Percentiles rank a stretch among this genome's conserved stretches.
phyloP scores from a whole-genome alignment of 1,140 invertebrate species.

The Megalopta genalis region DNA sequence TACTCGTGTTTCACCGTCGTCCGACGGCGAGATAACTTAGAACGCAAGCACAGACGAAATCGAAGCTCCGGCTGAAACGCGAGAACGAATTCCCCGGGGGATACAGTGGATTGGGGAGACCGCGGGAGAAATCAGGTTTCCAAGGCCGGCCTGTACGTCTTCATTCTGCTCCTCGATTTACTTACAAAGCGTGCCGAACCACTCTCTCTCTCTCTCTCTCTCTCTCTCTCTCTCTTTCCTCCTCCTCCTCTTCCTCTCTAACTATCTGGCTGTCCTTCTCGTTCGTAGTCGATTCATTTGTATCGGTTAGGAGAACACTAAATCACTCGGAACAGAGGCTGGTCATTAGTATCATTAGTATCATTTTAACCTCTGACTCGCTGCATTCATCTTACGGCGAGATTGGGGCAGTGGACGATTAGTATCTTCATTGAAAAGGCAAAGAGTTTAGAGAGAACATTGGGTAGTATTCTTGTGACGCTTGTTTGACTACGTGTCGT shows the following conservation, averaged over 20 bases:
- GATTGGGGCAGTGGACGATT: not conserved
- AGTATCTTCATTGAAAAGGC: too few species aligned
- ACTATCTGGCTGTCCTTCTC: not conserved
- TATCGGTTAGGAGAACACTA: slow-evolving; percentile 9
- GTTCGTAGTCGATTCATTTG: slow-evolving; percentile 13
- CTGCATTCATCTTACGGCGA: not conserved
- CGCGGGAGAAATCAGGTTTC: not conserved
- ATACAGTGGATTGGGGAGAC: not conserved
- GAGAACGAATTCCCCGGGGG: too few species aligned
- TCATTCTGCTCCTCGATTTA: slow-evolving; percentile 12
- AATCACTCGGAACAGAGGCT: not conserved
- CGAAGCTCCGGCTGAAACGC: too few species aligned
- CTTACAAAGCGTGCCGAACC: not conserved
- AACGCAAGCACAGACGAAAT: too few species aligned
- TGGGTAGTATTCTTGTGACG: too few species aligned
- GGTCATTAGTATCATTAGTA: not conserved
- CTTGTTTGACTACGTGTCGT: too few species aligned
- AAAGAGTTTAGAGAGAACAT: too few species aligned
- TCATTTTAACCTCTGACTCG: not conserved
- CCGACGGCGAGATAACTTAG: too few species aligned
- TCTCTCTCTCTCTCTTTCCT: not conserved
- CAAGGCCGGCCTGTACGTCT: not conserved
- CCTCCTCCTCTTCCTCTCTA: too few species aligned
- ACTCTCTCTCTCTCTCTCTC: too few species aligned
- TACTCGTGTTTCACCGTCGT: not conserved